These are phyloP conservation scores for Pachycephus smyrnensis DNA, from an alignment of 2,888 invertebrate species.

Conservation along the genomic window DNA sequence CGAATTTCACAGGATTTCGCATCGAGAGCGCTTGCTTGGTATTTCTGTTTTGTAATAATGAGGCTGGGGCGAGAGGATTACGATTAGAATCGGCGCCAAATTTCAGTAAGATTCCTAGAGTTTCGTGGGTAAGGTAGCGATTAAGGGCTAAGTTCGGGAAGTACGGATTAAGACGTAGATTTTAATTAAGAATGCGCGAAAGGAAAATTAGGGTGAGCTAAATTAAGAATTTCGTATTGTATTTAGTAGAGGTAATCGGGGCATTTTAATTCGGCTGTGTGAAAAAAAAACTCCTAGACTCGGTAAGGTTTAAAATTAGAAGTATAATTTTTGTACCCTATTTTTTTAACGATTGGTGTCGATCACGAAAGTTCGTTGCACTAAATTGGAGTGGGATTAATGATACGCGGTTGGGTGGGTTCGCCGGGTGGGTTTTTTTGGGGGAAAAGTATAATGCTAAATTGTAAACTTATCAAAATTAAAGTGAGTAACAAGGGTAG, in stretches of 20 bases:
- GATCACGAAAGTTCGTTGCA: constrained; percentile 19
- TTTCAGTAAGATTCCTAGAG: constrained; percentile 3
- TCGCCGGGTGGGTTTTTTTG: neutral
- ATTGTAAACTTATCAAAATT: constrained; percentile 23
- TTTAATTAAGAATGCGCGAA: constrained; percentile 1
- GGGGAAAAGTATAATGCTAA: constrained; percentile 31
- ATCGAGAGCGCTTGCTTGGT: neutral
- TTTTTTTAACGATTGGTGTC: constrained; percentile 62
- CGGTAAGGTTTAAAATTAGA: constrained; percentile 58
- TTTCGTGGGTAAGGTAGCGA: constrained; percentile 3
- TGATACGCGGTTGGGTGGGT: neutral
- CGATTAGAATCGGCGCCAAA: constrained; percentile 2
- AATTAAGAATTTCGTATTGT: constrained; percentile 41
- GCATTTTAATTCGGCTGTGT: constrained; percentile 68
- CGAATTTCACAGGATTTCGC: neutral
- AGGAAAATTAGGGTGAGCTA: constrained; percentile 20
- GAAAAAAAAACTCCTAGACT: constrained; percentile 46
- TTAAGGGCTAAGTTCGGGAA: constrained; percentile 21
- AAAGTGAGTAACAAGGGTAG: neutral
- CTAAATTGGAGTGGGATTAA: constrained; percentile 9
- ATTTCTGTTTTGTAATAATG: neutral
- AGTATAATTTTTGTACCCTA: constrained; percentile 67
- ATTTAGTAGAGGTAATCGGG: constrained; percentile 46
- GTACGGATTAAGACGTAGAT: constrained; percentile 13
- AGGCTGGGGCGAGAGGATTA: neutral